Percentiles rank a stretch among this genome's conserved stretches.
phyloP scores from a whole-genome alignment of 2,797 vertebrate species.

The Micromesistius poutassou region DNA sequence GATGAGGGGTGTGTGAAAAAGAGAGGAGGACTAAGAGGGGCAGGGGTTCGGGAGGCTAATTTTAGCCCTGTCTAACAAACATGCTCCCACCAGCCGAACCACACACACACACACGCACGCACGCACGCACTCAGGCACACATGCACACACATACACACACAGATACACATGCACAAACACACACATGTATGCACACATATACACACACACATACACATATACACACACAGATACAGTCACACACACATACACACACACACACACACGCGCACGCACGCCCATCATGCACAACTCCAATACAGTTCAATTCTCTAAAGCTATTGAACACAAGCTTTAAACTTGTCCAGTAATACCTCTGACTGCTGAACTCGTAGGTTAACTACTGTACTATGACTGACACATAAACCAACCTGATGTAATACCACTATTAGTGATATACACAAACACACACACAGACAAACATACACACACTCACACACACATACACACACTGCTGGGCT shows the following conservation, averaged over 20 bases:
- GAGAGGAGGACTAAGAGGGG: neutral
- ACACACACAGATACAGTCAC: slow-evolving; percentile 4
- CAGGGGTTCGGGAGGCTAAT: neutral
- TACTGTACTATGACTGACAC: neutral
- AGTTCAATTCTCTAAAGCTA: neutral
- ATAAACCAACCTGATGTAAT: neutral
- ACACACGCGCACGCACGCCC: slow-evolving; percentile 8
- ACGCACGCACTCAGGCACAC: slow-evolving; percentile 9
- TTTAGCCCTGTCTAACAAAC: slow-evolving; percentile 8
- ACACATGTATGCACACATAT: slow-evolving; percentile 9
- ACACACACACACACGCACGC: slow-evolving; percentile 5
- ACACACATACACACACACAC: slow-evolving; percentile 13
- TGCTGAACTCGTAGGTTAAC: too few relatives aligned
- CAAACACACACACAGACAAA: neutral
- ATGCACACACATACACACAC: slow-evolving; percentile 9
- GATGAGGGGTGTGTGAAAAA: neutral
- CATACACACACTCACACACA: neutral
- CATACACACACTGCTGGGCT: neutral
- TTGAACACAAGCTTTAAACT: neutral
- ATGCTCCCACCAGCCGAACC: neutral
- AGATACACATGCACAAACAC: slow-evolving; percentile 9
- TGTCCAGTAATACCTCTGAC: neutral
- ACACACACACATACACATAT: slow-evolving; percentile 4
- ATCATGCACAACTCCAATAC: neutral
- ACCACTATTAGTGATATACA: neutral